These are phyloP conservation scores for Scaptomyza reducta DNA, from an alignment of 2,888 invertebrate genomes.

Conservation along the genomic window DNA sequence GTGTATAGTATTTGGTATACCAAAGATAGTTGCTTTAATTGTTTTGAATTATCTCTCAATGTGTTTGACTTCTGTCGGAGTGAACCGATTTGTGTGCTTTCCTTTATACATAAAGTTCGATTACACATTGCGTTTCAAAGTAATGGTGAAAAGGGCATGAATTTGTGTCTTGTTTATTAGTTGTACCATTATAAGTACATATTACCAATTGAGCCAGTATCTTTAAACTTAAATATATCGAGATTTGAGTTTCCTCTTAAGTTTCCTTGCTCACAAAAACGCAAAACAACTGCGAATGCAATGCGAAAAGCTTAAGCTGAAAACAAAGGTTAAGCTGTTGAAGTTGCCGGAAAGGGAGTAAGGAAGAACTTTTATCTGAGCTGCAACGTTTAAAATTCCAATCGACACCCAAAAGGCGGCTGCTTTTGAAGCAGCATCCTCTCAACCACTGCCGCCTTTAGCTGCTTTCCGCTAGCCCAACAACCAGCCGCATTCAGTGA, in stretches of 20 bases:
- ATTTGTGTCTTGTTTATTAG: not conserved
- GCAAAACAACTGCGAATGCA: conserved; percentile 1
- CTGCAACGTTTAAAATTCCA: conserved; percentile 78
- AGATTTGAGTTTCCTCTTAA: not conserved
- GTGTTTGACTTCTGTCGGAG: too few relatives aligned
- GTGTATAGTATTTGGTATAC: too few relatives aligned
- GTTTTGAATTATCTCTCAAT: too few relatives aligned
- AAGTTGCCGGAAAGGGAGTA: not conserved
- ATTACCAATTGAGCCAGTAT: not conserved
- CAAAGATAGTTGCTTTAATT: too few relatives aligned
- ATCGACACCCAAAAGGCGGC: conserved; percentile 75
- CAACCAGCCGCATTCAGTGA: not conserved
- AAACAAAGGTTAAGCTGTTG: not conserved
- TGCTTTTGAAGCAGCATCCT: conserved; percentile 56
- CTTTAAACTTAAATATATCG: not conserved
- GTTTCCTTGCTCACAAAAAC: not conserved
- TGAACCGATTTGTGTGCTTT: too few relatives aligned
- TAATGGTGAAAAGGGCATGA: too few relatives aligned
- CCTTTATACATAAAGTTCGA: too few relatives aligned
- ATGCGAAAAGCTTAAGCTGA: not conserved
- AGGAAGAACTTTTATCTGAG: conserved; percentile 50
- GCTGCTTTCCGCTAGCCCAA: conserved; percentile 1
- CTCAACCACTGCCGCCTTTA: conserved; percentile 7
- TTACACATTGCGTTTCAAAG: too few relatives aligned
- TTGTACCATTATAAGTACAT: not conserved